A percentile compares a stretch with the other conserved stretches of the same genome.
Evolutionary conservation across 2,888 invertebrate genomes (phyloP).

Genomic region (Rotaria socialis): DNA sequence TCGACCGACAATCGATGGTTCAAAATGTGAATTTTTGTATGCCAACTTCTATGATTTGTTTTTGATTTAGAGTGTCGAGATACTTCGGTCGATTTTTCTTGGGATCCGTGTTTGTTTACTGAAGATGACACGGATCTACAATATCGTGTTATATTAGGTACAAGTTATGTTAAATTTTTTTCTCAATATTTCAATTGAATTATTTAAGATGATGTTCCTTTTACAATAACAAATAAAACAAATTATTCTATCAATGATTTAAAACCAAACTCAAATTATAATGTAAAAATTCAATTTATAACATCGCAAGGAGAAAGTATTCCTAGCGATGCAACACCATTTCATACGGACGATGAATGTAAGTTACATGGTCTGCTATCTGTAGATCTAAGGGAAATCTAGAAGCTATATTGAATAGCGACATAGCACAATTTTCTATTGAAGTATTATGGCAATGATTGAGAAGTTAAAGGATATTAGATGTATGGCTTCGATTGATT

Average conservation of each 20-base stretch:
- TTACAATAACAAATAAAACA: neutral
- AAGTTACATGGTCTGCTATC: neutral
- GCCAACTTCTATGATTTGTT: neutral
- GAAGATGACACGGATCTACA: neutral
- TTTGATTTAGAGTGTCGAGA: neutral
- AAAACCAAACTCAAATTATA: neutral
- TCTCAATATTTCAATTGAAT: neutral
- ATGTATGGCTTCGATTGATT: no score
- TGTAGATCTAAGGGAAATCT: no score
- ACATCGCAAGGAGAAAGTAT: neutral
- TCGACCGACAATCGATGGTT: neutral
- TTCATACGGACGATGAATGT: constrained; percentile 6
- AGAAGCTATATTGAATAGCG: no score
- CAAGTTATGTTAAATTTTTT: neutral
- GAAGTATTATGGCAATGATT: no score
- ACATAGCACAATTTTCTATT: no score
- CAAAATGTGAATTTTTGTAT: neutral
- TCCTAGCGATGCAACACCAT: neutral
- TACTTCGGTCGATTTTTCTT: neutral
- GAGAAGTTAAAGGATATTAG: no score
- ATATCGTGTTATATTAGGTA: neutral
- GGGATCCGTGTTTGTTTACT: neutral
- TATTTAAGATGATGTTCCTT: neutral
- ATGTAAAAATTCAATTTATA: neutral
- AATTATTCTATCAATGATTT: neutral